Evolutionary conservation across 1,140 invertebrate genomes (phyloP), one percentile per base, ranked within the genome.

Genomic region (Drosophila yakuba): DNA sequence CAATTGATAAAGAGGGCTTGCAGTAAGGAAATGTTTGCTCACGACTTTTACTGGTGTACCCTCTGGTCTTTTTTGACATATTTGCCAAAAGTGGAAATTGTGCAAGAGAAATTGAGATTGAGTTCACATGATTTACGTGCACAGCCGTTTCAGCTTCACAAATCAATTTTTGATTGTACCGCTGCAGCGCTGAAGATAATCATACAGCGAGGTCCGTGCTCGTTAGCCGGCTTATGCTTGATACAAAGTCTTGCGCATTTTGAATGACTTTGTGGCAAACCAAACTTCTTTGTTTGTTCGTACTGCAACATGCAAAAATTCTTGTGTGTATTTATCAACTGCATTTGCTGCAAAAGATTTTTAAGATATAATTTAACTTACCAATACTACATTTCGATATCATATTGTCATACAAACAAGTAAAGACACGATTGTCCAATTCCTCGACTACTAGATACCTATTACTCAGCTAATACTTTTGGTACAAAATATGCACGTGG

Each of bases 51-150:
- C 61, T 25, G 48, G n/a, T 51, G 39, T 50, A 41, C 45, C 68
- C 75, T 73, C 54, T 71, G 47, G 47, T 50, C 44, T 74, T 77
- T 86, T 88, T 88, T 78, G 72, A 81, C 83, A 89, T 88, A 88
- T 88, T 83, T 89, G 77, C 68, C 79, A 84, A 83, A 89, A 84
- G 68, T 83, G 76, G 80, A 89, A 89, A 89, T 88, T 88, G 84
- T 52, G 84, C 79, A 78, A 83, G 62, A 69, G 79, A 83, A 89
- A 89, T 83, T 89, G 84, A 89, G 79, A 89, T 83, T 89, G 84
- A 89, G 79, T 89, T 89, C 80, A 84, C 84, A 89, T 89, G 80
- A 89, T 89, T 89, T 89, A 89, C 84, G 79, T 89, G 76, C 77
- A 78, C 35, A 36, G 71, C 60, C 47, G 12, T 17, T 41, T 38